Evolutionary conservation across 2,113 vertebrate species (phyloP).

Genomic region (Alaudala cheleensis): DNA sequence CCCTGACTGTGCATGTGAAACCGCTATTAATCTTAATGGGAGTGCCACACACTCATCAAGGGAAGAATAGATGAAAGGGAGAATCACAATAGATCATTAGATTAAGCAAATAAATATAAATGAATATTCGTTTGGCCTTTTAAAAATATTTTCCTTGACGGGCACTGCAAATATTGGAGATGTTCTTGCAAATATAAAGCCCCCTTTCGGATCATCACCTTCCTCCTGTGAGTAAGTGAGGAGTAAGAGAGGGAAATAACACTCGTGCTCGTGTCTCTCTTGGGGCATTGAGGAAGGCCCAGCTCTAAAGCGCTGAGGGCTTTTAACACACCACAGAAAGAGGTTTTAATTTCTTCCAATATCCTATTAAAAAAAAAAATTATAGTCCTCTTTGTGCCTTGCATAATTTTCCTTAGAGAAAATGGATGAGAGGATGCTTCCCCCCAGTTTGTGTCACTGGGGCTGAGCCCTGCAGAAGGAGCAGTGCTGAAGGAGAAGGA

Average conservation of each 20-base stretch:
- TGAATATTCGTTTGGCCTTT: conserved; percentile 71
- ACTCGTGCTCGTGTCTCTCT: not conserved
- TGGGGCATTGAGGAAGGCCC: not conserved
- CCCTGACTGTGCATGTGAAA: conserved; percentile 70
- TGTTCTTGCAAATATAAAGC: conserved; percentile 54
- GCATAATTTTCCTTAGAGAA: conserved; percentile 30
- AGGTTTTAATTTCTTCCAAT: conserved; percentile 49
- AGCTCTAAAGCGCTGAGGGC: not conserved
- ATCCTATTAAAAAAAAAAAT: not conserved
- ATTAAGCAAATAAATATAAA: conserved; percentile 78
- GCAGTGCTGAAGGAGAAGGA: not conserved
- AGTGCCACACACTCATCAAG: conserved; percentile 63
- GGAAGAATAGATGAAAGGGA: conserved; percentile 73
- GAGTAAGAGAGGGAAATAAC: conserved; percentile 38
- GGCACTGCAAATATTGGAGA: conserved; percentile 68
- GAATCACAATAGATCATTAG: conserved; percentile 71
- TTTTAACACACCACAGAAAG: conserved; percentile 45
- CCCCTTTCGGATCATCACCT: not conserved
- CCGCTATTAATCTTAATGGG: conserved; percentile 69
- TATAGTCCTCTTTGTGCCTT: not conserved
- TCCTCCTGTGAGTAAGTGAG: conserved; percentile 56
- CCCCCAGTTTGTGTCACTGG: not conserved
- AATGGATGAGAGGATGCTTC: conserved; percentile 38
- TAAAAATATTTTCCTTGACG: conserved; percentile 75
- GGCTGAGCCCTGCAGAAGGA: not conserved